A percentile compares a stretch with the other conserved stretches of the same genome.
These are phyloP conservation scores for Botia almorhae DNA, from an alignment of 2,797 vertebrate genomes.

Conservation along the genomic window DNA sequence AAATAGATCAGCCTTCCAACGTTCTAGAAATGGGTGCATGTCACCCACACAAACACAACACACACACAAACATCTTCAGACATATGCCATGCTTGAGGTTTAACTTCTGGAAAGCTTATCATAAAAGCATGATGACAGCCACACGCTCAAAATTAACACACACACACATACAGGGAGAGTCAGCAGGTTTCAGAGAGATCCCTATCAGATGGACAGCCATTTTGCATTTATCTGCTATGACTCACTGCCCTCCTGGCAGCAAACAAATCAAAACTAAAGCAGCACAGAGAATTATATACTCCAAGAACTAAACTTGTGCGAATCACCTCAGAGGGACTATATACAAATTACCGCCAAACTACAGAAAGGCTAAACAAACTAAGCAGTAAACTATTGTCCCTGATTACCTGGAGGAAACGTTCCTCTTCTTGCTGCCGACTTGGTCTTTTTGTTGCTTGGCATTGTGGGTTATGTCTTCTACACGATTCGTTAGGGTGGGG, in stretches of 20 bases:
- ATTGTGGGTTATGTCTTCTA: constrained; percentile 30
- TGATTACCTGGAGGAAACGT: constrained; percentile 69
- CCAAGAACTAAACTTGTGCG: not conserved
- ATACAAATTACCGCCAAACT: constrained; percentile 22
- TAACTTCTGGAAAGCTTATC: constrained; percentile 1
- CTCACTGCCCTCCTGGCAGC: constrained; percentile 24
- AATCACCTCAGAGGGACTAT: constrained; percentile 20
- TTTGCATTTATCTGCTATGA: constrained; percentile 25
- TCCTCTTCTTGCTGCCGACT: constrained; percentile 58
- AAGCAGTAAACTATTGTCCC: not conserved
- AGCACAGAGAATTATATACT: not conserved
- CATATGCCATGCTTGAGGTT: constrained; percentile 6
- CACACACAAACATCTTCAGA: constrained; percentile 26
- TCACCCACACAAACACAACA: constrained; percentile 20
- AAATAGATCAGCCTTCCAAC: constrained; percentile 43
- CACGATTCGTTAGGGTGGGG: constrained; percentile 23
- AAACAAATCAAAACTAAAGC: constrained; percentile 31
- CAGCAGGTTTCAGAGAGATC: constrained; percentile 39
- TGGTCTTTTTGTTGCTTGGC: constrained; percentile 41
- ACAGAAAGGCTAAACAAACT: constrained; percentile 2
- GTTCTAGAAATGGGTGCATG: not conserved
- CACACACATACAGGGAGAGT: not conserved
- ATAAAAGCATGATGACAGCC: constrained; percentile 2
- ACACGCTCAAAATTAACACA: constrained; percentile 5
- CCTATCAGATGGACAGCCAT: constrained; percentile 40